Percentiles rank a stretch among this genome's conserved stretches.
Evolutionary conservation across 2,797 vertebrate genomes (phyloP).

Genomic region (Periophthalmus magnuspinnatus): DNA sequence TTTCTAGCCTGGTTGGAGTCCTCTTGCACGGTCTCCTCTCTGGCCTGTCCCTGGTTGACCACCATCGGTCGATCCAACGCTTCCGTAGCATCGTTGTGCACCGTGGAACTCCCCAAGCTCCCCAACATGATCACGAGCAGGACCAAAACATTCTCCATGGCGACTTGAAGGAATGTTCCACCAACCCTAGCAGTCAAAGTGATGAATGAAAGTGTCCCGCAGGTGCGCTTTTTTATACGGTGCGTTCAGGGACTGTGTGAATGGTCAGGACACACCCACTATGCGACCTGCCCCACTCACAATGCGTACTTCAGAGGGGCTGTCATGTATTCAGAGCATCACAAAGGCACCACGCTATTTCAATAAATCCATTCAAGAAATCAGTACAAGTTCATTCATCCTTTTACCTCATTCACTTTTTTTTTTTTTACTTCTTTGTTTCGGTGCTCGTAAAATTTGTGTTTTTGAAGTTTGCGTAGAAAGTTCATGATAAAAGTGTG

Average conservation of each 20-base stretch:
- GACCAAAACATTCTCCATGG: slow-evolving; percentile 80
- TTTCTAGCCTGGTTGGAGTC: slow-evolving; percentile 87
- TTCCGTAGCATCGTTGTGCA: slow-evolving; percentile 91
- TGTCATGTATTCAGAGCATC: slow-evolving; percentile 12
- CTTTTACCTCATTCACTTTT: slow-evolving; percentile 5
- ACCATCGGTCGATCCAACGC: slow-evolving; percentile 68
- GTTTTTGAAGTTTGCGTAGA: slow-evolving; percentile 6
- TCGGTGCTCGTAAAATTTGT: slow-evolving; percentile 2
- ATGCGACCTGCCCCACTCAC: background rate
- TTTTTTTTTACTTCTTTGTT: background rate
- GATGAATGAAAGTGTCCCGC: background rate
- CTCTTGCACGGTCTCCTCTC: slow-evolving; percentile 70
- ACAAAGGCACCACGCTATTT: slow-evolving; percentile 3
- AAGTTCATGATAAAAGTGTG: slow-evolving; percentile 2
- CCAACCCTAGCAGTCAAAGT: background rate
- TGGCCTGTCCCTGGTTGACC: slow-evolving; percentile 56
- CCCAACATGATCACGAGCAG: slow-evolving; percentile 75
- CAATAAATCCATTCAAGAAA: slow-evolving; percentile 5
- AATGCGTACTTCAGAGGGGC: slow-evolving; percentile 10
- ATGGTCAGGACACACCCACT: slow-evolving; percentile 42
- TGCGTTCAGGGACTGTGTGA: slow-evolving; percentile 13
- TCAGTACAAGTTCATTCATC: slow-evolving; percentile 9
- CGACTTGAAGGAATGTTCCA: slow-evolving; percentile 19
- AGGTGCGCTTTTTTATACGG: slow-evolving; percentile 29
- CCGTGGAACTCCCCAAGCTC: slow-evolving; percentile 75